A percentile compares a stretch with the other conserved stretches of the same genome.
These are phyloP conservation scores for Tetramorium simillimum DNA, from an alignment of 1,140 invertebrate species.

Conservation along the genomic window DNA sequence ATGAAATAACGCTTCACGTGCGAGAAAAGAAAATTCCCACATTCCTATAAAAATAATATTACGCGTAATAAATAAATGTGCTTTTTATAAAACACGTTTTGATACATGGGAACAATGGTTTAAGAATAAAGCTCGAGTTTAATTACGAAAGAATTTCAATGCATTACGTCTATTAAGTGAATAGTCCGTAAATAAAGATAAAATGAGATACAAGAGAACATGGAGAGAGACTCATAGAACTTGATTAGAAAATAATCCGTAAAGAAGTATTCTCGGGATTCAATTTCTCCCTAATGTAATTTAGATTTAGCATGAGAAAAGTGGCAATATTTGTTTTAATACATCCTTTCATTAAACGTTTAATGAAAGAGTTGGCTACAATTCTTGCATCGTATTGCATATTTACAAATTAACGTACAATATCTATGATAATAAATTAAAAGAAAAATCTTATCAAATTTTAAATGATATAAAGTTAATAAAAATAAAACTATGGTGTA, in stretches of 20 bases:
- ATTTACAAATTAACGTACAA: not conserved
- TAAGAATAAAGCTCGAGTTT: not conserved
- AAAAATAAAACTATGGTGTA: not conserved
- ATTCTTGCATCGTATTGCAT: not conserved
- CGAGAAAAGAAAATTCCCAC: not conserved
- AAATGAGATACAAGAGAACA: not conserved
- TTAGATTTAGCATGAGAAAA: not conserved
- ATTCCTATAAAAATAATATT: not conserved
- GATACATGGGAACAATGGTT: not conserved
- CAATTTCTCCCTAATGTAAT: conserved; percentile 28
- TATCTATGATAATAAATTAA: not conserved
- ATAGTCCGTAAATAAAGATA: conserved; percentile 36
- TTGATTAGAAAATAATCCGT: conserved; percentile 48
- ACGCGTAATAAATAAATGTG: not conserved
- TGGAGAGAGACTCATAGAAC: conserved; percentile 17
- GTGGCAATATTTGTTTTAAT: not conserved
- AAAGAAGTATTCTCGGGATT: conserved; percentile 4
- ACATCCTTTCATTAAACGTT: not conserved
- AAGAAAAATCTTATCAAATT: not conserved
- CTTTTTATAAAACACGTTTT: not conserved
- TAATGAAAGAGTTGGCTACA: not conserved
- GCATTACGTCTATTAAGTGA: conserved; percentile 5
- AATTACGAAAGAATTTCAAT: conserved; percentile 16
- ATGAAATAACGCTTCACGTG: not conserved
- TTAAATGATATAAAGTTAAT: not conserved